These are phyloP conservation scores for Agrochola litura DNA, from an alignment of 2,888 invertebrate species.

Conservation along the genomic window DNA sequence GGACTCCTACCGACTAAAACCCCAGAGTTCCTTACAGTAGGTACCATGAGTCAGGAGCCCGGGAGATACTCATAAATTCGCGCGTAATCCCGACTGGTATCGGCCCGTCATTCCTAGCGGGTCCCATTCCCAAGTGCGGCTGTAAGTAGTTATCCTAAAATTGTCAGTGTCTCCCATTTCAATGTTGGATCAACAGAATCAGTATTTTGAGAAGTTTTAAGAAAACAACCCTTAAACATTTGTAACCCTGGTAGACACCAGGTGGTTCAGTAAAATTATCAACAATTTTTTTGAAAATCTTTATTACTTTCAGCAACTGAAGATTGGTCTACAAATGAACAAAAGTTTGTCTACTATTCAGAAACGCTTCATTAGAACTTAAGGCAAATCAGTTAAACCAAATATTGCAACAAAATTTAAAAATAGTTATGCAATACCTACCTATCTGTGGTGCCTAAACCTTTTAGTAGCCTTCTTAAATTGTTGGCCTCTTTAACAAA, in stretches of 20 bases:
- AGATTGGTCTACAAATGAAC: neutral
- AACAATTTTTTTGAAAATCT: too few relatives aligned
- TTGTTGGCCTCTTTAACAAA: neutral
- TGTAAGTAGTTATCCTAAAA: neutral
- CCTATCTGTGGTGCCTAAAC: neutral
- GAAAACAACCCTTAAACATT: neutral
- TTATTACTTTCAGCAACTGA: neutral
- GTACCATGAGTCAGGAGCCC: too few relatives aligned
- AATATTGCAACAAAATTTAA: neutral
- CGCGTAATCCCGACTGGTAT: neutral
- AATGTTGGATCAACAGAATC: constrained; percentile 48
- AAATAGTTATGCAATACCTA: neutral
- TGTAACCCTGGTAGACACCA: neutral
- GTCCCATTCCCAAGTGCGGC: neutral
- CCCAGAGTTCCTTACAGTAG: too few relatives aligned
- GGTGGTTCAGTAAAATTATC: neutral
- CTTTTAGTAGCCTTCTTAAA: neutral
- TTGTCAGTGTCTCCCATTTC: neutral
- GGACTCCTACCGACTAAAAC: too few relatives aligned
- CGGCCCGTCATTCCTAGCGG: neutral
- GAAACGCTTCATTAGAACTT: neutral
- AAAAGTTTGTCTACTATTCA: too few relatives aligned
- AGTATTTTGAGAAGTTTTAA: neutral
- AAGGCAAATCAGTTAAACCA: neutral
- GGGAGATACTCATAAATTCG: neutral